A percentile compares a stretch with the other conserved stretches of the same genome.
Conservation (phyloP, 2,797 vertebrate species). For the Leptatherina wallacei region DNA sequence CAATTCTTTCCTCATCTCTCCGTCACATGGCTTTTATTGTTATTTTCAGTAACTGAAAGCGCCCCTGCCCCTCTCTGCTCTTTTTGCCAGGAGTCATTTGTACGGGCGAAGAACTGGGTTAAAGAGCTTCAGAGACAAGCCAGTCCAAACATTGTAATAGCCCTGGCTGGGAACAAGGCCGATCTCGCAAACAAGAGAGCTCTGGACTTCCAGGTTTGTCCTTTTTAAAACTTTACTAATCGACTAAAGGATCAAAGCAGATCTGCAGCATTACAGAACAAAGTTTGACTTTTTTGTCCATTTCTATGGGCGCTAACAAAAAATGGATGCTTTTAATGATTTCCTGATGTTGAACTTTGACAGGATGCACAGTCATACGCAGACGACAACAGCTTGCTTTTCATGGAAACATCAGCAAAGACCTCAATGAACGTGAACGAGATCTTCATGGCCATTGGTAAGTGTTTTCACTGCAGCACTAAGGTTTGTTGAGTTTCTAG, state of each 20-base stretch:
- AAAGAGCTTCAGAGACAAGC: constrained; percentile 99
- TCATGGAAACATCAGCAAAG: constrained; percentile 99
- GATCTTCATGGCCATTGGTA: constrained; percentile 99
- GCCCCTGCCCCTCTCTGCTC: constrained; percentile 4
- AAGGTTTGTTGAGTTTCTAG: no score
- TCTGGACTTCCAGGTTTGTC: constrained; percentile 95
- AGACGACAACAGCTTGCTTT: constrained; percentile 99
- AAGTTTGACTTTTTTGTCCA: background rate
- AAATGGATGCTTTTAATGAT: background rate
- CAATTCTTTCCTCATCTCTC: constrained; percentile 17
- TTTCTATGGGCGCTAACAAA: background rate
- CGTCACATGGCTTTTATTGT: constrained; percentile 42
- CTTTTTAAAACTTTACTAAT: constrained; percentile 2
- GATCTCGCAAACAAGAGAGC: constrained; percentile 97
- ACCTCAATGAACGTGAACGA: constrained; percentile 99
- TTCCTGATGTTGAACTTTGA: constrained; percentile 44
- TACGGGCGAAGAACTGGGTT: constrained; percentile 99
- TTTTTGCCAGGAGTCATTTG: constrained; percentile 94
- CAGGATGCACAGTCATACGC: constrained; percentile 98
- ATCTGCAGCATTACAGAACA: background rate
- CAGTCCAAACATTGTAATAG: constrained; percentile 99
- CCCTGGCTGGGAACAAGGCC: constrained; percentile 98
- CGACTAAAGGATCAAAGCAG: background rate
- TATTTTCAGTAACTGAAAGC: constrained; percentile 30
- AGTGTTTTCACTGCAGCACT: constrained; percentile 50